phyloP scores from a whole-genome alignment of 2,888 invertebrate genomes.

The Drosophila robusta region DNA sequence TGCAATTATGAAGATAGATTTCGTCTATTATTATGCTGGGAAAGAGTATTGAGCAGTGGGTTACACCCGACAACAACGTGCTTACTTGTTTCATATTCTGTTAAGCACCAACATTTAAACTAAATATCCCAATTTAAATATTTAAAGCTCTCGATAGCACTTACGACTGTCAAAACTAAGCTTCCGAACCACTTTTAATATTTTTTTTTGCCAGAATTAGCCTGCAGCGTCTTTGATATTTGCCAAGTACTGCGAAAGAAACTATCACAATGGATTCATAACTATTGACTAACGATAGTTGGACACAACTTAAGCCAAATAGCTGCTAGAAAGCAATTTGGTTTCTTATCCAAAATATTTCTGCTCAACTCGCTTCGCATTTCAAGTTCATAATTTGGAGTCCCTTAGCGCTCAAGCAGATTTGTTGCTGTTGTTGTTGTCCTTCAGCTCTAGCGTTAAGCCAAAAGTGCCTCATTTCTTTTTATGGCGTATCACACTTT shows the following conservation, averaged over 20 bases:
- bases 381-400: conserved; percentile 35
- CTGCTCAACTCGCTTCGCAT: conserved; percentile 7
- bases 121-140: too few relatives aligned
- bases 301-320: neutral
- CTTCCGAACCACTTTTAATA: too few relatives aligned
- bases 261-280: conserved; percentile 10
- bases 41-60: too few relatives aligned
- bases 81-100: too few relatives aligned
- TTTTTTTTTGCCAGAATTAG: too few relatives aligned
- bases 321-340: neutral
- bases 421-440: conserved; percentile 13
- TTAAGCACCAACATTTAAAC: too few relatives aligned
- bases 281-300: conserved; percentile 5
- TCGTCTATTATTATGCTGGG: too few relatives aligned
- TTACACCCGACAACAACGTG: too few relatives aligned
- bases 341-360: conserved; percentile 22
- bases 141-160: too few relatives aligned
- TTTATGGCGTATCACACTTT: conserved; percentile 61
- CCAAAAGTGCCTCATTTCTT: conserved; percentile 67
- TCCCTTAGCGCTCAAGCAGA: conserved; percentile 42
- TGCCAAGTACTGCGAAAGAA: neutral
- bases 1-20: too few relatives aligned
- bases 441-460: conserved; percentile 33
- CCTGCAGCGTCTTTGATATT: too few relatives aligned
- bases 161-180: too few relatives aligned